Conservation (phyloP, 1,140 invertebrate species). For the Papilio aristodemus region DNA sequence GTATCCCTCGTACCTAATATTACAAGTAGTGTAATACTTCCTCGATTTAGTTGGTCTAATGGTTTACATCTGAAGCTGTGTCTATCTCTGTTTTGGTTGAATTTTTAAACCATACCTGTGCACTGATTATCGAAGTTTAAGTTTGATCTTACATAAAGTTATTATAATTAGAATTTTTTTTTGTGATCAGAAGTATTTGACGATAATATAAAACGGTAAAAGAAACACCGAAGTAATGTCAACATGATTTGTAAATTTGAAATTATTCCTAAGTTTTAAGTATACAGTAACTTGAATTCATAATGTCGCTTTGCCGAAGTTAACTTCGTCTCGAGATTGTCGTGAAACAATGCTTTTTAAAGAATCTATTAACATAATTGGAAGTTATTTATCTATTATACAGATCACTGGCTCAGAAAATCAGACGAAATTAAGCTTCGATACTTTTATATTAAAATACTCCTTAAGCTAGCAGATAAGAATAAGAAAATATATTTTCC, state of each 20-base stretch:
- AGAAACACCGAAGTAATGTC: conserved; percentile 3
- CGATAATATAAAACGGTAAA: not conserved
- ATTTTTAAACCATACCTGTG: too few species aligned
- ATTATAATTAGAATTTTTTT: too few species aligned
- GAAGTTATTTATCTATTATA: conserved; percentile 1
- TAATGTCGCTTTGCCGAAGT: conserved; percentile 19
- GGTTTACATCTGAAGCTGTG: too few species aligned
- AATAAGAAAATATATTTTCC: too few species aligned
- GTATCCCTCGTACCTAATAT: too few species aligned
- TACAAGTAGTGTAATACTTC: too few species aligned
- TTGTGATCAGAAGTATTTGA: not conserved
- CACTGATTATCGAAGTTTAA: too few species aligned
- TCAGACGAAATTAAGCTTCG: not conserved
- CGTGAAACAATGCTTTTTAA: conserved; percentile 4
- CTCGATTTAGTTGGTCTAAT: too few species aligned
- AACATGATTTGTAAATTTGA: conserved; percentile 26
- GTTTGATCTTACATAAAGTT: too few species aligned
- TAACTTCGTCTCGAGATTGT: not conserved
- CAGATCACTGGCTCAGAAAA: conserved; percentile 6
- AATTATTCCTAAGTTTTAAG: conserved; percentile 30
- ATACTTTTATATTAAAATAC: not conserved
- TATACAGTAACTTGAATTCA: conserved; percentile 9
- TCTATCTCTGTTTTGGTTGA: too few species aligned
- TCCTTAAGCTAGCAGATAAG: not conserved
- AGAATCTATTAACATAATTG: conserved; percentile 20